Conservation (phyloP, 2,888 invertebrate species). For the Hetaerina titia region DNA sequence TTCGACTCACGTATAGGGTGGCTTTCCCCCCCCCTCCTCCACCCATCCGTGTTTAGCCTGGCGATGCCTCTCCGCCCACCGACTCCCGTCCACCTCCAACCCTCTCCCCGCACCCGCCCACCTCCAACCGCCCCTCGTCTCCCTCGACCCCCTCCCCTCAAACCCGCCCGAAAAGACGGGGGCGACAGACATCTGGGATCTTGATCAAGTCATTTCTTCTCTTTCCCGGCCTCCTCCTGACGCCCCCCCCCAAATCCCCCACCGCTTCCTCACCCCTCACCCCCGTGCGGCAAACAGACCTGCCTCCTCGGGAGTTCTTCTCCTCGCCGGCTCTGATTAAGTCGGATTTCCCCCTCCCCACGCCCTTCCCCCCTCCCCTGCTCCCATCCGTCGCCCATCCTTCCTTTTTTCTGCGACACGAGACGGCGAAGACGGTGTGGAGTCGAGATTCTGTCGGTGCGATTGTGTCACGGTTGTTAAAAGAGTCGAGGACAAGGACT, state of each 20-base stretch:
- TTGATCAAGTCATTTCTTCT: slow-evolving; percentile 19
- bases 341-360: neutral
- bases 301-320: neutral
- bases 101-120: neutral
- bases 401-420: neutral
- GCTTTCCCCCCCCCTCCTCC: neutral
- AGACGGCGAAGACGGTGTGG: neutral
- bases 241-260: neutral
- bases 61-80: no score
- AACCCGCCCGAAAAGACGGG: neutral
- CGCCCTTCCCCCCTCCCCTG: neutral
- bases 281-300: no score
- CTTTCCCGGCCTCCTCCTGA: neutral
- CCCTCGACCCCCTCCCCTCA: neutral
- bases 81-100: neutral
- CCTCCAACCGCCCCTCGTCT: no score
- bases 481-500: neutral
- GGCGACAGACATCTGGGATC: neutral
- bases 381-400: neutral
- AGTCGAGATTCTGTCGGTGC: neutral
- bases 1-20: neutral
- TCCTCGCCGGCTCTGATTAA: neutral
- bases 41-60: neutral
- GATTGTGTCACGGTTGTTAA: neutral
- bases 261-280: no score